Conservation (phyloP, 2,888 invertebrate species). For the Sminthurides aquaticus region DNA sequence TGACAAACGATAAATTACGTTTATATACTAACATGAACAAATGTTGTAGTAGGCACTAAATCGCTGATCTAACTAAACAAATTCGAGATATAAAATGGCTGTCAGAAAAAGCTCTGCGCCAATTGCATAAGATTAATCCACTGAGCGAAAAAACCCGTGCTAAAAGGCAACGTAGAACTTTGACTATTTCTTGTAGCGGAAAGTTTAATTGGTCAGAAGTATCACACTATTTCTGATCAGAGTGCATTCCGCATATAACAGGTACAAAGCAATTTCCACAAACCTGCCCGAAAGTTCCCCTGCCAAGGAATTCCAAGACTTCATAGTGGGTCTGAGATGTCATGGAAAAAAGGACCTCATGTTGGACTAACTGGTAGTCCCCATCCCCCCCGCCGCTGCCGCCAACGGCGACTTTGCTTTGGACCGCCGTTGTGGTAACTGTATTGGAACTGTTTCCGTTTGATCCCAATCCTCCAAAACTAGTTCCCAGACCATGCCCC, state of each 20-base stretch:
- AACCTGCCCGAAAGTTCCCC: conserved; percentile 91
- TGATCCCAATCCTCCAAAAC: conserved; percentile 34
- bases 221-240: neutral
- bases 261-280: conserved; percentile 18
- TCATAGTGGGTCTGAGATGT: conserved; percentile 75
- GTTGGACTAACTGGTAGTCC: conserved; percentile 96
- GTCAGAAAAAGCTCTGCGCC: too few relatives aligned
- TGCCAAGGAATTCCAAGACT: conserved; percentile 97
- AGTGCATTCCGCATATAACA: conserved; percentile 2
- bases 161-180: neutral
- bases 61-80: neutral
- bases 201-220: conserved; percentile 2
- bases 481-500: conserved; percentile 40
- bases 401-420: conserved; percentile 49
- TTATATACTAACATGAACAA: neutral
- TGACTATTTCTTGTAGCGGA: conserved; percentile 1
- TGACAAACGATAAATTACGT: conserved; percentile 19
- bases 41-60: neutral
- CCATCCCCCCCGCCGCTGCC: conserved; percentile 85
- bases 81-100: too few relatives aligned
- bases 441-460: conserved; percentile 36
- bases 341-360: conserved; percentile 93
- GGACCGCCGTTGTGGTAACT: conserved; percentile 45
- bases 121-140: too few relatives aligned
- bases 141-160: too few relatives aligned